Conservation (phyloP, 2,888 invertebrate genomes). For the Morpho deidamia region DNA sequence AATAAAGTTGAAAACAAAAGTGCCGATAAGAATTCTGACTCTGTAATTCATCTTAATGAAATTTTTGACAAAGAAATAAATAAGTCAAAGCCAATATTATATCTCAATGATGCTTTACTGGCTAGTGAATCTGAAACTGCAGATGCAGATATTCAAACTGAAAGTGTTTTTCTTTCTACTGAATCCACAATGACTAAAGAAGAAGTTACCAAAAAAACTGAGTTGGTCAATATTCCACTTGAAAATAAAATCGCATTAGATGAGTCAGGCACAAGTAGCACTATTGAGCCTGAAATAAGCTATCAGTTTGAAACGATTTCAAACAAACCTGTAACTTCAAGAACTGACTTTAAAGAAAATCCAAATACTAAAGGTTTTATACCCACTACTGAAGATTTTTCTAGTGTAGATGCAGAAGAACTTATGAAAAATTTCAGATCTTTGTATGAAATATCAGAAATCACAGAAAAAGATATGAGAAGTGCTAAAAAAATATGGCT, state of each 20-base stretch:
- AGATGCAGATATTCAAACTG: neutral
- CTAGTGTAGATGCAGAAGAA: slow-evolving; percentile 35
- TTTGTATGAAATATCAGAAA: neutral
- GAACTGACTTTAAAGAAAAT: too few relatives aligned
- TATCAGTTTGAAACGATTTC: too few relatives aligned
- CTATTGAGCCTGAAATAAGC: neutral
- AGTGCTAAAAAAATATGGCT: slow-evolving; percentile 24
- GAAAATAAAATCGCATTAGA: too few relatives aligned
- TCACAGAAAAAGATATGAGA: slow-evolving; percentile 8
- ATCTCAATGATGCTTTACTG: slow-evolving; percentile 41
- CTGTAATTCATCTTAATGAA: too few relatives aligned
- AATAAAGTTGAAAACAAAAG: slow-evolving; percentile 5
- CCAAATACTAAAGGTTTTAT: neutral
- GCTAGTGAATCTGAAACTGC: slow-evolving; percentile 21
- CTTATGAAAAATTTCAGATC: slow-evolving; percentile 39
- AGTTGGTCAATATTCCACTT: too few relatives aligned
- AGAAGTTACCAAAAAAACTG: too few relatives aligned
- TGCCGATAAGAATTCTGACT: neutral
- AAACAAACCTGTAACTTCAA: too few relatives aligned
- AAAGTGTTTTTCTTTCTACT: neutral
- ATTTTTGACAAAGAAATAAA: slow-evolving; percentile 1
- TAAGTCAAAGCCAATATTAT: slow-evolving; percentile 27
- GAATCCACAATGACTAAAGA: neutral
- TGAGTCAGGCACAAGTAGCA: neutral
- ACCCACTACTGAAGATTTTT: slow-evolving; percentile 30